Evolutionary conservation across 1,140 invertebrate species (phyloP).

Genomic region (Bombus pascuorum): DNA sequence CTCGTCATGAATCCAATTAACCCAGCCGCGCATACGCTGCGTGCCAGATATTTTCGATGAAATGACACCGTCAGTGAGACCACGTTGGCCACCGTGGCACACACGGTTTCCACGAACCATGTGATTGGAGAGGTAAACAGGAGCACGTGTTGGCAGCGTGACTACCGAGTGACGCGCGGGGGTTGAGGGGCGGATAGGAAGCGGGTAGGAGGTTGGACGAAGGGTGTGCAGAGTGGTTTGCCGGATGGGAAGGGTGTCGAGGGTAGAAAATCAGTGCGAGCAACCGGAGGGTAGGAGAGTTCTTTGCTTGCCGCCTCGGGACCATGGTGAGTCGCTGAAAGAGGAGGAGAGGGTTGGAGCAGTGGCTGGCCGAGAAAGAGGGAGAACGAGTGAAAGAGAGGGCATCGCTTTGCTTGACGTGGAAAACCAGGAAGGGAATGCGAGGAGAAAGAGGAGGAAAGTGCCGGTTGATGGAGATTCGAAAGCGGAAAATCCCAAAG

Average conservation of each 20-base stretch:
- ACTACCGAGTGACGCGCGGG: constrained; percentile 65
- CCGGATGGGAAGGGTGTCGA: constrained; percentile 57
- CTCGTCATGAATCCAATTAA: constrained; percentile 57
- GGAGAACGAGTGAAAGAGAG: constrained; percentile 25
- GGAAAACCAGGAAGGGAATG: constrained; percentile 26
- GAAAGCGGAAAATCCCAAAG: constrained; percentile 76
- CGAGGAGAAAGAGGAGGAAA: constrained; percentile 38
- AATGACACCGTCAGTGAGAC: constrained; percentile 53
- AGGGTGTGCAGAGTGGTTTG: constrained; percentile 44
- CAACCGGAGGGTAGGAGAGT: constrained; percentile 67
- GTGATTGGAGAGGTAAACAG: constrained; percentile 79
- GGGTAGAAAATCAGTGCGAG: constrained; percentile 75
- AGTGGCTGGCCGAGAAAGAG: constrained; percentile 34
- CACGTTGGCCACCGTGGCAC: constrained; percentile 29
- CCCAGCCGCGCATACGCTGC: constrained; percentile 43
- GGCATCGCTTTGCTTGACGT: constrained; percentile 11
- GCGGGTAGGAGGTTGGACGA: constrained; percentile 21
- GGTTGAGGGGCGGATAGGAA: constrained; percentile 40
- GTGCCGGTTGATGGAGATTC: constrained; percentile 57
- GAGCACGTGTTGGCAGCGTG: constrained; percentile 80
- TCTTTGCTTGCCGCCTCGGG: constrained; percentile 74
- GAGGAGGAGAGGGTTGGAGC: constrained; percentile 51
- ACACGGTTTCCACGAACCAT: constrained; percentile 56
- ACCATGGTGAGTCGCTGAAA: constrained; percentile 55
- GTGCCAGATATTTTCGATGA: constrained; percentile 50